phyloP scores from a whole-genome alignment of 1,140 invertebrate species.

The Onthophagus taurus region DNA sequence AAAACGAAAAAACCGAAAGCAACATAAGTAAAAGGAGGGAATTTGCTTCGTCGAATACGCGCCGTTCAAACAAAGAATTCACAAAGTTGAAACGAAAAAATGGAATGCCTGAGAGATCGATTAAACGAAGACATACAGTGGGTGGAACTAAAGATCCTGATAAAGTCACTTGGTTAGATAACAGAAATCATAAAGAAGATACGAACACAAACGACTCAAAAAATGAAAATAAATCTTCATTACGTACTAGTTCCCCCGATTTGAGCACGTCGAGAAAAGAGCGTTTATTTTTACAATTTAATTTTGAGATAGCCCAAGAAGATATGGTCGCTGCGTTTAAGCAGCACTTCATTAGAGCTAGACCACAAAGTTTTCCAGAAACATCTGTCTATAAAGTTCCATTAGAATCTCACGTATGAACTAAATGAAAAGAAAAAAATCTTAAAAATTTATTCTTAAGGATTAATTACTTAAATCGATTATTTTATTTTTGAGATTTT shows the following conservation, averaged over 20 bases:
- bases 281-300: conserved; percentile 45
- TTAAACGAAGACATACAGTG: conserved; percentile 84
- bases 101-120: conserved; percentile 64
- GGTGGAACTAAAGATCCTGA: conserved; percentile 81
- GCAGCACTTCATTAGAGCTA: conserved; percentile 41
- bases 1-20: conserved; percentile 73
- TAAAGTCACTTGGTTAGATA: conserved; percentile 52
- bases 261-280: conserved; percentile 42
- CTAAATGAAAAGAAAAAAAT: conserved; percentile 9
- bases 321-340: conserved; percentile 43
- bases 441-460: background rate
- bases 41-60: conserved; percentile 39
- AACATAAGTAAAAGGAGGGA: conserved; percentile 65
- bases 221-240: conserved; percentile 33
- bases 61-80: conserved; percentile 40
- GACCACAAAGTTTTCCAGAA: conserved; percentile 47
- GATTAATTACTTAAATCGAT: background rate
- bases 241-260: conserved; percentile 54
- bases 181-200: conserved; percentile 43
- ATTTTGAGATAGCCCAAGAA: conserved; percentile 42
- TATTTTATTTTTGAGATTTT: conserved; percentile 10
- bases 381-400: conserved; percentile 47
- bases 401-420: conserved; percentile 48
- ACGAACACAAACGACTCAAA: conserved; percentile 41
- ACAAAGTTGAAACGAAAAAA: conserved; percentile 63